Percentiles rank a stretch among this genome's conserved stretches.
These are phyloP conservation scores for Neodiprion virginianus DNA, from an alignment of 1,140 invertebrate species.

Conservation along the genomic window DNA sequence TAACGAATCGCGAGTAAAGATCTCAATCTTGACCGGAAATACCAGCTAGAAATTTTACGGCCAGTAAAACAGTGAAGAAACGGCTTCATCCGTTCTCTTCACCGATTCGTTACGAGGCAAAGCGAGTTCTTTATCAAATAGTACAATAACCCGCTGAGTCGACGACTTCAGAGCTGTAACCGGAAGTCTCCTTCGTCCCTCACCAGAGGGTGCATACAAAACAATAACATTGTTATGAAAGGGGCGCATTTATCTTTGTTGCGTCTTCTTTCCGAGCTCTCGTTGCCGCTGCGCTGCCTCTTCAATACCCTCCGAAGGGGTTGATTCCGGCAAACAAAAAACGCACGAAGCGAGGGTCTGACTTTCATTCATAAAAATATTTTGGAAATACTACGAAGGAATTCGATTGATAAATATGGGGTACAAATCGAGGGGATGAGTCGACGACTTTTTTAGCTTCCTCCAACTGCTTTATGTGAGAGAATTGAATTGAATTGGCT, in stretches of 20 bases:
- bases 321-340: neutral
- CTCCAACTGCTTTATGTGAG: too few relatives aligned
- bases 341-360: neutral
- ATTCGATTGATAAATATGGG: conserved; percentile 1
- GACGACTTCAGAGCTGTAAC: neutral
- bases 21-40: conserved; percentile 7
- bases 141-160: neutral
- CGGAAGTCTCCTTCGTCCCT: neutral
- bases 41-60: neutral
- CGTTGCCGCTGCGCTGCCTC: neutral
- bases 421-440: neutral
- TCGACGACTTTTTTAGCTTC: neutral
- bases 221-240: conserved; percentile 1
- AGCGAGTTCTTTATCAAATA: neutral
- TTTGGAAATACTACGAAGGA: conserved; percentile 7
- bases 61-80: neutral
- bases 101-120: neutral
- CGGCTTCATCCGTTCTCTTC: neutral
- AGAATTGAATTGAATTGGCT: too few relatives aligned
- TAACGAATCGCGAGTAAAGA: neutral
- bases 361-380: neutral
- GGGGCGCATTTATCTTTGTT: neutral
- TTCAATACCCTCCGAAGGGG: neutral
- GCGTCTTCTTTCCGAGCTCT: neutral
- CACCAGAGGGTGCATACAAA: neutral